These are phyloP conservation scores for Nothocercus julius DNA, from an alignment of 2,113 vertebrate species.

Conservation along the genomic window DNA sequence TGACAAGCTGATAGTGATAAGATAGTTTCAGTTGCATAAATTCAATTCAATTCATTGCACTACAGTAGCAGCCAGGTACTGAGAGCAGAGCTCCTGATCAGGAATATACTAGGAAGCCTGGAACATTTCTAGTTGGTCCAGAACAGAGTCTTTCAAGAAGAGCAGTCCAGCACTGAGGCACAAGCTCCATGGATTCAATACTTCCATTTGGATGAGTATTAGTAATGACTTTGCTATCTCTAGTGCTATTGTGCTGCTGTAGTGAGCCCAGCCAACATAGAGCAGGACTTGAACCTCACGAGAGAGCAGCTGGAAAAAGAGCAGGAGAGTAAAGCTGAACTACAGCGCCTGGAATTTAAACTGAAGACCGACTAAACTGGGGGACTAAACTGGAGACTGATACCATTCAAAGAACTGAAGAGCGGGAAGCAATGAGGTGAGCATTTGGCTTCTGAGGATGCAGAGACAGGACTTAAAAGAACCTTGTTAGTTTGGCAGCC, in stretches of 20 bases:
- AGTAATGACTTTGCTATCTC: neutral
- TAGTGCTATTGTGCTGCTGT: constrained; percentile 56
- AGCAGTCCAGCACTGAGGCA: neutral
- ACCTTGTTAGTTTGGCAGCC: neutral
- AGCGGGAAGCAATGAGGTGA: constrained; percentile 81
- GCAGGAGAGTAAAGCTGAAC: constrained; percentile 70
- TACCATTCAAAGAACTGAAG: constrained; percentile 73
- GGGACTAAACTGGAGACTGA: constrained; percentile 77
- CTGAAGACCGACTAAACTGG: too few species aligned
- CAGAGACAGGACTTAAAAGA: neutral
- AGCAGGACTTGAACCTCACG: constrained; percentile 67
- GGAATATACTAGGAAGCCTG: neutral
- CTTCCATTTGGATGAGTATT: neutral
- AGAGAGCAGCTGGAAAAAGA: constrained; percentile 80
- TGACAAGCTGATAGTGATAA: neutral
- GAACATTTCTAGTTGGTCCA: neutral
- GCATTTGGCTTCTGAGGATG: neutral
- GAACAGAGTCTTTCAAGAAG: neutral
- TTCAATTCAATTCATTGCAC: neutral
- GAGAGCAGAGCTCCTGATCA: neutral
- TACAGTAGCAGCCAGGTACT: neutral
- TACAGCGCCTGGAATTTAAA: constrained; percentile 77
- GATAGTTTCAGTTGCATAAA: constrained; percentile 27
- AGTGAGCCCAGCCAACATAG: constrained; percentile 69
- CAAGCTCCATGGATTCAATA: neutral